Evolutionary conservation across 2,888 invertebrate species (phyloP).

Genomic region (Achlya flavicornis): DNA sequence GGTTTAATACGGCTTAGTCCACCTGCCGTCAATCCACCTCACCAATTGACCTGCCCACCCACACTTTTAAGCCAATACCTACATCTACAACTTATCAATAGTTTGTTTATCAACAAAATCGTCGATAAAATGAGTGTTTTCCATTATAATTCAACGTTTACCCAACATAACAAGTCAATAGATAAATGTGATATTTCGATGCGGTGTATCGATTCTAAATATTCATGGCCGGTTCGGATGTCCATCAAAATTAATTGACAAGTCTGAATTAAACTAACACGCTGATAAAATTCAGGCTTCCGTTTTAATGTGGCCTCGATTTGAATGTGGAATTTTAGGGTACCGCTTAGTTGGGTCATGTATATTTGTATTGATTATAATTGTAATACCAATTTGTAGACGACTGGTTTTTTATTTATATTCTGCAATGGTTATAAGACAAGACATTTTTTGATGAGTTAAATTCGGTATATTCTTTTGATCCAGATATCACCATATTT

Average conservation of each 20-base stretch:
- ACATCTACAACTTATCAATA: no score
- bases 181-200: constrained; percentile 10
- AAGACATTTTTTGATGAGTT: neutral
- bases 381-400: no score
- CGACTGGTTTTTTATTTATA: neutral
- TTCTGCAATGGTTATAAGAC: no score
- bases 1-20: no score
- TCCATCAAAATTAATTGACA: constrained; percentile 16
- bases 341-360: neutral
- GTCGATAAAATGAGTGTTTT: no score
- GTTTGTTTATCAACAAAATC: no score
- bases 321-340: neutral
- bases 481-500: no score
- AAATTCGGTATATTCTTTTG: no score
- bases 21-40: no score
- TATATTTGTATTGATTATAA: no score
- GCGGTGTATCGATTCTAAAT: constrained; percentile 7
- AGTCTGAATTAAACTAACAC: constrained; percentile 11
- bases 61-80: no score
- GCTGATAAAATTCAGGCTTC: constrained; percentile 11
- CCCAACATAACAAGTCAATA: constrained; percentile 1
- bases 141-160: constrained; percentile 1
- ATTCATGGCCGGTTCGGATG: constrained; percentile 9
- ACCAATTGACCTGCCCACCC: no score
- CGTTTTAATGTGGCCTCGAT: constrained; percentile 10